Base-by-base conservation (phyloP, 1,140 invertebrate genomes). In the Bemisia tabaci region DNA sequence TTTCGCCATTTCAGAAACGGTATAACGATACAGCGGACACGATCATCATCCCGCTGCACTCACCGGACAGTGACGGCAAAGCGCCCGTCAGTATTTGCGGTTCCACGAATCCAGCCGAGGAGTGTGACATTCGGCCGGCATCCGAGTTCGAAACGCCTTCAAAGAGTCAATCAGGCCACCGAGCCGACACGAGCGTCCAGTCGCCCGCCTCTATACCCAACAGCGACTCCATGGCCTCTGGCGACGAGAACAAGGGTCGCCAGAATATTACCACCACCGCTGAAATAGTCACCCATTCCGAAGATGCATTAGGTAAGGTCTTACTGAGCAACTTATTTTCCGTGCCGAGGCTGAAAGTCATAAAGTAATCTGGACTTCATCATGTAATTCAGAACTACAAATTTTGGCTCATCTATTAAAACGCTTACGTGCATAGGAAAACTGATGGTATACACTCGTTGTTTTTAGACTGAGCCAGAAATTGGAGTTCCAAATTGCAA, bases 41-140 rank as follows among this genome's bases (percentile, higher is more conserved):
- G 62, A 80, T 82, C 60, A 78, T 80, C 27, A 82, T 82, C 67
- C 80, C 80, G 2, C 74, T 82, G 62, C 80, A 79, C 70, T 82
- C 80, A 1, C 80, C 80, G 0, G 80, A 80, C 67, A 24, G 71
- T 62, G 60, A 24, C 73, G 75, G 66, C 33, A 9, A 5, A 17
- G 33, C 33, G 17, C 5, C 5, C 5, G 17, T 9, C 5, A 9
- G 5, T 5, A 9, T 17, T 5, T 5, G 17, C 5, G 17, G 5
- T 48, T 17, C 17, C 17, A 5, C 5, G 5, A 17, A 5, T 9
- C 5, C 33, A 48, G 33, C 33, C 5, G 33, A 48, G 17, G 33
- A 48, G 5, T 48, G 33, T 48, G 33, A 9, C 33, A 48, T 48
- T 17, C 17, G 33, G 5, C 17, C 17, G 33, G 33, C 33, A 5